phyloP scores from a whole-genome alignment of 2,797 vertebrate genomes.

The Thunnus albacares region DNA sequence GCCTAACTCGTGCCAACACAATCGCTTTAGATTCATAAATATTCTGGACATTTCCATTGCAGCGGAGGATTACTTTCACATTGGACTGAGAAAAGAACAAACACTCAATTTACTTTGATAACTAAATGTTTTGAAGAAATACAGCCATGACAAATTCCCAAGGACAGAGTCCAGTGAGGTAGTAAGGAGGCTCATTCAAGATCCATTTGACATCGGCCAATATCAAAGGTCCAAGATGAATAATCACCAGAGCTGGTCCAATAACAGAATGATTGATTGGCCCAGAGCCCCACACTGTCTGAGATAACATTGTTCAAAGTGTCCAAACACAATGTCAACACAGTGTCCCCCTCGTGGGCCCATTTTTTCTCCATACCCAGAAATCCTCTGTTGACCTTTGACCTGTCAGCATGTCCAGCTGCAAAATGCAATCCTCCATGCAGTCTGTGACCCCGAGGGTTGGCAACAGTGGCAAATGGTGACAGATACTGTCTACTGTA shows the following conservation, averaged over 20 bases:
- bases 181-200: slow-evolving; percentile 32
- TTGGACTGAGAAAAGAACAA: slow-evolving; percentile 37
- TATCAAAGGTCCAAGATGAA: slow-evolving; percentile 80
- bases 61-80: slow-evolving; percentile 29
- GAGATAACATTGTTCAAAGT: slow-evolving; percentile 83
- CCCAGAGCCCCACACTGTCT: slow-evolving; percentile 71
- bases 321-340: slow-evolving; percentile 82
- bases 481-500: slow-evolving; percentile 59
- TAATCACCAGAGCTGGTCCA: slow-evolving; percentile 75
- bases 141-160: slow-evolving; percentile 39
- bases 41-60: slow-evolving; percentile 38
- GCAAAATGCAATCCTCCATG: slow-evolving; percentile 71
- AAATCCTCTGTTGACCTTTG: slow-evolving; percentile 70
- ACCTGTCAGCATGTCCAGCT: slow-evolving; percentile 76
- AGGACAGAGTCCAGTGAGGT: slow-evolving; percentile 32
- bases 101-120: slow-evolving; percentile 45
- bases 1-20: slow-evolving; percentile 51
- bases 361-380: slow-evolving; percentile 65
- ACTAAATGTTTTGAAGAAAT: slow-evolving; percentile 55
- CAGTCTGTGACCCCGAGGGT: slow-evolving; percentile 51
- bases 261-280: slow-evolving; percentile 84
- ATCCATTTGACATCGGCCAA: slow-evolving; percentile 52
- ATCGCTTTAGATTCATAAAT: slow-evolving; percentile 70
- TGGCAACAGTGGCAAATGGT: slow-evolving; percentile 56
- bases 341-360: slow-evolving; percentile 67